Percentiles rank a stretch among this genome's conserved stretches.
phyloP scores from a whole-genome alignment of 1,140 invertebrate genomes.

The Drosophila busckii region DNA sequence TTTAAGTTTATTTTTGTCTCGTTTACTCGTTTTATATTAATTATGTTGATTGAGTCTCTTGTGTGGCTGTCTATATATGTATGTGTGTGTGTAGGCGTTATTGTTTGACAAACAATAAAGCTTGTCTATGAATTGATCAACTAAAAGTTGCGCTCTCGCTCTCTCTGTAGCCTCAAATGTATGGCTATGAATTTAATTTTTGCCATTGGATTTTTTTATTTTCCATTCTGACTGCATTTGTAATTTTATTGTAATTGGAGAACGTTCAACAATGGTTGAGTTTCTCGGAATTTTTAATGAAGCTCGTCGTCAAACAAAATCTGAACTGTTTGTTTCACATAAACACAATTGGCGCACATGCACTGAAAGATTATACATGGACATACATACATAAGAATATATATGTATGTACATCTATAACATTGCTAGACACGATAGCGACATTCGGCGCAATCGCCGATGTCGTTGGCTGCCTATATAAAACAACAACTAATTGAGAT shows the following conservation, averaged over 20 bases:
- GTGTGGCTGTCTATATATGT: conserved; percentile 6
- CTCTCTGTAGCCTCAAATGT: no score
- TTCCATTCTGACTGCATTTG: conserved; percentile 19
- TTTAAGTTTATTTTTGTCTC: conserved; percentile 36
- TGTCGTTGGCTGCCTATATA: conserved; percentile 27
- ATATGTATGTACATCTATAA: conserved; percentile 21
- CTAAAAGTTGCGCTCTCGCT: no score
- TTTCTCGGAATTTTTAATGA: conserved; percentile 46
- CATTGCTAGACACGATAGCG: conserved; percentile 32
- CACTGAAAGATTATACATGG: conserved; percentile 4
- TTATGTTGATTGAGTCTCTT: conserved; percentile 46
- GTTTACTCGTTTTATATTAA: conserved; percentile 22
- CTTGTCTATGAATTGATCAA: conserved; percentile 41
- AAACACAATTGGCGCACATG: conserved; percentile 27
- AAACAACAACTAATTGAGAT: background rate
- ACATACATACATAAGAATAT: conserved; percentile 11
- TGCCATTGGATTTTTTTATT: background rate
- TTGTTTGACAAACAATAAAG: conserved; percentile 20
- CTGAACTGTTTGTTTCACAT: conserved; percentile 38
- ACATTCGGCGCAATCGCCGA: conserved; percentile 36
- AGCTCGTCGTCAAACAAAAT: conserved; percentile 25
- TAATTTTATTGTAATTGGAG: conserved; percentile 42
- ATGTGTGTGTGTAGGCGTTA: conserved; percentile 6
- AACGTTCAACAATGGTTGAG: conserved; percentile 35
- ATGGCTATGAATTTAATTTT: background rate